phyloP scores from a whole-genome alignment of 2,113 vertebrate genomes.

The Collichthys lucidus region DNA sequence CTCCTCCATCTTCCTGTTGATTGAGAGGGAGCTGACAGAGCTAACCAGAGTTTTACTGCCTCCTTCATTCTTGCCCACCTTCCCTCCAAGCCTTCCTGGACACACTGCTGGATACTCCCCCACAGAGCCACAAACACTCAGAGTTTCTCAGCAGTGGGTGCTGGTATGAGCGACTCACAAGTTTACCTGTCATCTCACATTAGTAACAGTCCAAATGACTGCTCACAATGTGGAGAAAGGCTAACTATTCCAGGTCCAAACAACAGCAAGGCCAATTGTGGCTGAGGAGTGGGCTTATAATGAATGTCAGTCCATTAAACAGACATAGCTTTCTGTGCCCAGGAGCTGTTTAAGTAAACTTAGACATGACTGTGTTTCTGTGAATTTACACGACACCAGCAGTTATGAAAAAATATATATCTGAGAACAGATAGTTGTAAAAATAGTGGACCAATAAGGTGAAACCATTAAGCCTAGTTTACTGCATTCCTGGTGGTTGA shows the following conservation, averaged over 20 bases:
- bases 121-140: constrained; percentile 27
- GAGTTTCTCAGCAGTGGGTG: constrained; percentile 42
- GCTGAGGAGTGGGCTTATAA: constrained; percentile 29
- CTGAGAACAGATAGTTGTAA: constrained; percentile 35
- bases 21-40: constrained; percentile 82
- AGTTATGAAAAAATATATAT: constrained; percentile 1
- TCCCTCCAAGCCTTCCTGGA: constrained; percentile 76
- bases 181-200: constrained; percentile 68
- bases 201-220: constrained; percentile 55
- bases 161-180: constrained; percentile 42
- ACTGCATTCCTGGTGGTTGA: constrained; percentile 25
- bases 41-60: constrained; percentile 82
- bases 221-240: constrained; percentile 41
- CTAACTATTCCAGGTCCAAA: constrained; percentile 42
- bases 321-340: constrained; percentile 37
- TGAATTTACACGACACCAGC: constrained; percentile 39
- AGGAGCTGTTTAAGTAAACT: constrained; percentile 49
- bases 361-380: constrained; percentile 39
- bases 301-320: constrained; percentile 62
- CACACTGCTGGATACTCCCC: constrained; percentile 53
- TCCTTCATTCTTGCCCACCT: constrained; percentile 54
- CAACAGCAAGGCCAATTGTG: constrained; percentile 54
- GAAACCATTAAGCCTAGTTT: constrained; percentile 47
- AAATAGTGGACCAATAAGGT: constrained; percentile 56
- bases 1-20: constrained; percentile 58